Evolutionary conservation across 1,140 invertebrate species (phyloP).

Genomic region (Subanguina moxae): DNA sequence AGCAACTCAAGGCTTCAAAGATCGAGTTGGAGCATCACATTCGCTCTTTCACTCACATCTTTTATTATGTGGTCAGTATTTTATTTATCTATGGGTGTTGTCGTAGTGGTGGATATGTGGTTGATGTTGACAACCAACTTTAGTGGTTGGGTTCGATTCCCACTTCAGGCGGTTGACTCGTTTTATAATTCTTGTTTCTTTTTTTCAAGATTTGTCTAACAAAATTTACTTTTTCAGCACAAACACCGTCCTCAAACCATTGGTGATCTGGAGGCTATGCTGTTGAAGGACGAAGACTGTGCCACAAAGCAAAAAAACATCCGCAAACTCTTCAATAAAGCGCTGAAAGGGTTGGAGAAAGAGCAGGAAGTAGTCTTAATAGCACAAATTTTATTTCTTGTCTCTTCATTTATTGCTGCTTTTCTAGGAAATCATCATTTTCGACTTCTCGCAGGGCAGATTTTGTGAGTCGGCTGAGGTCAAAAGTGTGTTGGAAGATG

Average conservation of each 20-base stretch:
- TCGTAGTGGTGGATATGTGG: too few relatives aligned
- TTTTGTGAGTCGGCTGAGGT: conserved; percentile 26
- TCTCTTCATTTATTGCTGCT: too few relatives aligned
- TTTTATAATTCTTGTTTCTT: not conserved
- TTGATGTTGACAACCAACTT: too few relatives aligned
- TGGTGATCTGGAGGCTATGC: conserved; percentile 14
- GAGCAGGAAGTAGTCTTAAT: conserved; percentile 15
- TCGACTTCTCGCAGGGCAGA: conserved; percentile 21
- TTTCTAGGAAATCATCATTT: conserved; percentile 10
- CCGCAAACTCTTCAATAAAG: conserved; percentile 14
- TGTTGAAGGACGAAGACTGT: conserved; percentile 4
- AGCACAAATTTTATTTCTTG: too few relatives aligned
- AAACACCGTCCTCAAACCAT: conserved; percentile 28
- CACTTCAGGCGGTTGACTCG: not conserved
- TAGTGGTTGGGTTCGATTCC: too few relatives aligned
- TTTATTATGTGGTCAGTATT: conserved; percentile 31
- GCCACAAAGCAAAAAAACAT: conserved; percentile 23
- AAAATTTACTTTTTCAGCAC: conserved; percentile 20
- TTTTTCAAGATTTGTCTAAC: not conserved
- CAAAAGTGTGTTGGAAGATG: conserved; percentile 22
- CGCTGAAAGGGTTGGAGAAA: conserved; percentile 19
- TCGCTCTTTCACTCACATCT: conserved; percentile 27
- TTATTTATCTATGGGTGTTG: too few relatives aligned
- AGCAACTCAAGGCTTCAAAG: conserved; percentile 19
- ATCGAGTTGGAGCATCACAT: conserved; percentile 26